These are phyloP conservation scores for Hylyphantes graminicola DNA, from an alignment of 1,140 invertebrate genomes.

Conservation along the genomic window DNA sequence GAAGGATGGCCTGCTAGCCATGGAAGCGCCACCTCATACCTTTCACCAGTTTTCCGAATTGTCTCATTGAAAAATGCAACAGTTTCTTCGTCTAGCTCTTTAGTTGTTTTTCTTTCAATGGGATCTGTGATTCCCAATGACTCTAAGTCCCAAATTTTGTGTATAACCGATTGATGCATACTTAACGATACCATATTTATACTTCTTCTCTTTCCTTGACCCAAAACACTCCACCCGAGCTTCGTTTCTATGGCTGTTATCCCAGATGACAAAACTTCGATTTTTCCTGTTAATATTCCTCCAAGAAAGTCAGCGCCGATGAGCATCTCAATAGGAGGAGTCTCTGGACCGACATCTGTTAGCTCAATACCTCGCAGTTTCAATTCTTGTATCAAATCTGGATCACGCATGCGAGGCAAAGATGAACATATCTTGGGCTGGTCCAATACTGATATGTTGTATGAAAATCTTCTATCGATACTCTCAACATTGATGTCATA, in stretches of 20 bases:
- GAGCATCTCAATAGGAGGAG: neutral
- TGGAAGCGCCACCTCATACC: neutral
- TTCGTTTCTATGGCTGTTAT: neutral
- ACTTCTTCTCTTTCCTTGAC: neutral
- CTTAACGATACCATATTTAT: neutral
- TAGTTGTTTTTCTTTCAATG: neutral
- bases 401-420: neutral
- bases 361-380: neutral
- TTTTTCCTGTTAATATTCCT: neutral
- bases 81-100: neutral
- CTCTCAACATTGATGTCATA: neutral
- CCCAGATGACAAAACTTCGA: neutral
- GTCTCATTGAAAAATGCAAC: neutral
- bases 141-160: neutral
- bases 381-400: neutral
- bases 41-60: neutral
- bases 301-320: neutral
- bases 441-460: neutral
- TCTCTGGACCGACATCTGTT: neutral
- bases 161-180: neutral
- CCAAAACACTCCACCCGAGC: neutral
- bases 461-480: neutral
- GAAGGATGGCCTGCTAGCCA: constrained; percentile 9
- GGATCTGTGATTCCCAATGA: constrained; percentile 1
- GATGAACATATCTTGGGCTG: neutral